Conservation (phyloP, 2,888 invertebrate species). For the Eurytoma californica region DNA sequence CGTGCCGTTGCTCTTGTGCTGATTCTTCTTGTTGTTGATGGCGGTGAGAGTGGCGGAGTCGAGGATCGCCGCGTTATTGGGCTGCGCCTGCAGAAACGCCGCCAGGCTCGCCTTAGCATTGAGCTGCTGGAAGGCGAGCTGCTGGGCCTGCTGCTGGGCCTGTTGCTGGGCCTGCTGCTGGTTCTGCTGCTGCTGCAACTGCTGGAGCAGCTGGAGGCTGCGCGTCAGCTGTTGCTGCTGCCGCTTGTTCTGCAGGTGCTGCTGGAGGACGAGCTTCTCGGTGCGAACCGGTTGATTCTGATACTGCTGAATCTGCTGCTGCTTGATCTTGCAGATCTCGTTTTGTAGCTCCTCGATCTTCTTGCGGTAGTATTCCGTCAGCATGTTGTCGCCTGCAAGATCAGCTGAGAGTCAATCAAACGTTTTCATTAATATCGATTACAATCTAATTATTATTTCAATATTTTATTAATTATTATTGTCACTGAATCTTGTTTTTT, state of each 20-base stretch:
- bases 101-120: slow-evolving; percentile 76
- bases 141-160: slow-evolving; percentile 75
- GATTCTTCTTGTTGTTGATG: slow-evolving; percentile 73
- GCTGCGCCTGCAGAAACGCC: slow-evolving; percentile 74
- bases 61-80: slow-evolving; percentile 70
- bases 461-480: no score
- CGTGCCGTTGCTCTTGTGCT: slow-evolving; percentile 66
- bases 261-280: slow-evolving; percentile 79
- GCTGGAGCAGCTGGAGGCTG: slow-evolving; percentile 80
- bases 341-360: slow-evolving; percentile 92
- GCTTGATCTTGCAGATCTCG: slow-evolving; percentile 83
- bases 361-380: slow-evolving; percentile 86
- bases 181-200: slow-evolving; percentile 78
- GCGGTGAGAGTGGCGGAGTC: slow-evolving; percentile 72
- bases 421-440: background rate
- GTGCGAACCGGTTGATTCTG: slow-evolving; percentile 78
- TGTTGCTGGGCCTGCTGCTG: slow-evolving; percentile 78
- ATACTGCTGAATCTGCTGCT: slow-evolving; percentile 84
- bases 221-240: slow-evolving; percentile 79
- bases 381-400: slow-evolving; percentile 82
- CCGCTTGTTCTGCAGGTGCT: slow-evolving; percentile 84
- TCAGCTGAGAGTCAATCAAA: no score
- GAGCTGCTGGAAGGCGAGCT: slow-evolving; percentile 72
- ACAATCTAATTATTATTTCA: background rate
- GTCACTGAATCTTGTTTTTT: no score